Evolutionary conservation across 2,888 invertebrate genomes (phyloP).

Genomic region (Metellina segmentata): DNA sequence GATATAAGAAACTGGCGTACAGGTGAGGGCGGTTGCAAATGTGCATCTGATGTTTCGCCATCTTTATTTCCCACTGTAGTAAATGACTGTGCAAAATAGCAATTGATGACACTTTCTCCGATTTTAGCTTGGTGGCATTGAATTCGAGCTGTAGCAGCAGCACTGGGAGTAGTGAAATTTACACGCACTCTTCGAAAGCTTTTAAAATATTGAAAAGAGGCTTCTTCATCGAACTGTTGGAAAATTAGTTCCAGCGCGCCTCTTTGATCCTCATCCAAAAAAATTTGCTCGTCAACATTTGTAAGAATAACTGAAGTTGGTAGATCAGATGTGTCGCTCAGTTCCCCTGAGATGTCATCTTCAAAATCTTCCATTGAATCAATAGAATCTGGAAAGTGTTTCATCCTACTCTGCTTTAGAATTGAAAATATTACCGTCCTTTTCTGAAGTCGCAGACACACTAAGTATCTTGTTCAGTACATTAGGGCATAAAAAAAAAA

Average conservation of each 20-base stretch:
- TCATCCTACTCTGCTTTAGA: slow-evolving; percentile 34
- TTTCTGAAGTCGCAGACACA: neutral
- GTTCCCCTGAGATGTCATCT: slow-evolving; percentile 73
- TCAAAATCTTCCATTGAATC: slow-evolving; percentile 49
- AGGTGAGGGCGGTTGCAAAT: slow-evolving; percentile 92
- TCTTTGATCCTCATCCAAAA: slow-evolving; percentile 84
- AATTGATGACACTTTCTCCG: slow-evolving; percentile 91
- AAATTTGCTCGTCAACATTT: slow-evolving; percentile 90
- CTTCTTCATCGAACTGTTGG: slow-evolving; percentile 89
- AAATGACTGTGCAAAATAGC: slow-evolving; percentile 90
- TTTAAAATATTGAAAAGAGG: slow-evolving; percentile 96
- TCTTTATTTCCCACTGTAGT: slow-evolving; percentile 59
- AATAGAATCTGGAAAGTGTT: slow-evolving; percentile 41
- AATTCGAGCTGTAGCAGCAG: slow-evolving; percentile 93
- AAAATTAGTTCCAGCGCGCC: slow-evolving; percentile 90
- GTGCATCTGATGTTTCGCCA: slow-evolving; percentile 77
- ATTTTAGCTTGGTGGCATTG: slow-evolving; percentile 93
- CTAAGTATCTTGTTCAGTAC: no score
- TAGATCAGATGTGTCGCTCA: slow-evolving; percentile 83
- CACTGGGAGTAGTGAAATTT: slow-evolving; percentile 91
- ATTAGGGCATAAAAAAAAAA: no score
- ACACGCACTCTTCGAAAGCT: slow-evolving; percentile 96
- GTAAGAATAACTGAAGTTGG: slow-evolving; percentile 95
- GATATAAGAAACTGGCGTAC: slow-evolving; percentile 99
- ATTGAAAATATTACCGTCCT: neutral